Evolutionary conservation across 2,797 vertebrate genomes (phyloP), one percentile per base, ranked within the genome.

Genomic region (Sorex maritimensis): DNA sequence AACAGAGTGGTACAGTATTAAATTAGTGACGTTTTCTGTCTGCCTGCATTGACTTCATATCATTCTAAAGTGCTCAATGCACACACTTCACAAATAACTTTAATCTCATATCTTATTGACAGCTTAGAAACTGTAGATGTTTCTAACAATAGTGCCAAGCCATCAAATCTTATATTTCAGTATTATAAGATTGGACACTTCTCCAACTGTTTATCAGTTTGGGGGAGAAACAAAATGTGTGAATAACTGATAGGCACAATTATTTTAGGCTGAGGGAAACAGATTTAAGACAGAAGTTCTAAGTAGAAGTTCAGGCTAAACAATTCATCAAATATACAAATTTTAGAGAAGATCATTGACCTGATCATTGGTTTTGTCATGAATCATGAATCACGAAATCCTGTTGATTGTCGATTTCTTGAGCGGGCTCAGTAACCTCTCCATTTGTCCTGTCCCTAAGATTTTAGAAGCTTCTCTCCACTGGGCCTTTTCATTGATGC

Each of bases 61-160:
- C 30, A 63, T 72, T 90, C 14, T 92, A 81, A 89, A 92, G 79
- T 79, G 2, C 34, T 81, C 14, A 71, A 0, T 44, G n/a, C 79
- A 21, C 75, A 34, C 6, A 81, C 4, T 73, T 86, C 23, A 75
- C 19, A 82, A 69, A 4, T 63, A 11, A 46, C 23, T 68, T 77
- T 41, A 75, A 74, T 72, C 0, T 49, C 41, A 75, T 46, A 1
- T 75, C 6, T 86, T 73, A 49, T 1, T 46, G 68, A 72, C 26
- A 86, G 2, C 73, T 5, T 24, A 83, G 11, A 44, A 58, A 77
- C 77, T n/a, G 12, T 1, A 69, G 13, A 63, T 14, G 0, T 68
- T 1, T 61, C 38, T 44, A 8, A 14, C 21, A 82, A 34, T 24
- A 15, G 13, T 26, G 30, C 15, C 1, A n/a, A 58, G 10, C 0